Evolutionary conservation across 2,888 invertebrate genomes (phyloP), one percentile per base, ranked within the genome.

Genomic region (Imbricaverruca yamaguchii): DNA sequence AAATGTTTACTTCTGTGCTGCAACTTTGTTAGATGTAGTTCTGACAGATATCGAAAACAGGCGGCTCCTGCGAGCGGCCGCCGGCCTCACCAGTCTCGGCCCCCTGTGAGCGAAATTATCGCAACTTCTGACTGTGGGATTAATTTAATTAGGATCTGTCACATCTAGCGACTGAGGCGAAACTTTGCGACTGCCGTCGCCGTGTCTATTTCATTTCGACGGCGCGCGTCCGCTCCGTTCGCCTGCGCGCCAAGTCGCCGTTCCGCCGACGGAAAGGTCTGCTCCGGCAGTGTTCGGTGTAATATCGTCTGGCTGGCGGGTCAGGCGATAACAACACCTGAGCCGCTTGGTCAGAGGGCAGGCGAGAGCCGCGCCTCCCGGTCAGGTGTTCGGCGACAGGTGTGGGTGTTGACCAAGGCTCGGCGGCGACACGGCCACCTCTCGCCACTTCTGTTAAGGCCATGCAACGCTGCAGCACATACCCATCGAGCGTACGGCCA

Each of bases 1-100:
- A 53, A 53, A 53, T 74, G 74, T 74, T 74, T 74, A 74, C 74
- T 74, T 74, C 53, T 74, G 74, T 53, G 21, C 21, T 2, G 21
- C 55, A 74, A 74, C 74, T 74, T 74, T 74, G 74, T 74, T 74
- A 18, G 74, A 74, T 74, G 55, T 21, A 55, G 74, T 74, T 74
- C 74, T 55, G 74, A 74, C 74, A 74, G 53, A n/a, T 67, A 67
- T 67, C n/a, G n/a, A n/a, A 18, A n/a, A n/a, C n/a, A 11, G 67
- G n/a, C 67, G 65, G 18, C 65, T 23, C 10, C 23, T 0, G 23
- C 18, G 18, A 8, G 23, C 65, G 18, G 4, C 23, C 18, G 65
- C 9, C n/a, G 18, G 65, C 23, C 10, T 23, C 10, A 23, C 23
- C 23, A 9, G 23, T 10, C 65, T 3, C 65, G 9, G 59, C 15